phyloP scores from a whole-genome alignment of 2,888 invertebrate genomes.

The Ophion obscuratus region DNA sequence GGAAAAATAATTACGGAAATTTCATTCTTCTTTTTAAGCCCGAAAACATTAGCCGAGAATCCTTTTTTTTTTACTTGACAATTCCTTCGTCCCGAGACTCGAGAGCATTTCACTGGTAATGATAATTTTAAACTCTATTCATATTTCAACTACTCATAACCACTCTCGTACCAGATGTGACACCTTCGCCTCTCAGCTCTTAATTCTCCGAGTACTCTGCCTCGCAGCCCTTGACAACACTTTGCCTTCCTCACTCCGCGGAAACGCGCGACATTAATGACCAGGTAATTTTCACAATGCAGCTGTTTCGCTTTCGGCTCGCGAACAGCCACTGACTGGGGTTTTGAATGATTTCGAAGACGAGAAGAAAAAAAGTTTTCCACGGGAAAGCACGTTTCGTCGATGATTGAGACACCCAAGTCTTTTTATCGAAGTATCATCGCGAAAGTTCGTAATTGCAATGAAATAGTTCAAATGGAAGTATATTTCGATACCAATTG shows the following conservation, averaged over 20 bases:
- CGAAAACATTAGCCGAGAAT: constrained; percentile 51
- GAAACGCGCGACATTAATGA: constrained; percentile 26
- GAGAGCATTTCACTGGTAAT: constrained; percentile 71
- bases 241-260: constrained; percentile 4
- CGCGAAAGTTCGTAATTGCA: not conserved
- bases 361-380: not conserved
- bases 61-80: constrained; percentile 34
- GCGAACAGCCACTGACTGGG: not conserved
- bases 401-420: not conserved
- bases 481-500: no score
- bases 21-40: constrained; percentile 34
- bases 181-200: constrained; percentile 44
- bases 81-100: constrained; percentile 61
- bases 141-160: constrained; percentile 82
- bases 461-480: not conserved
- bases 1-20: constrained; percentile 37
- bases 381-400: not conserved
- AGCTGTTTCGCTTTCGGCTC: not conserved
- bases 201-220: constrained; percentile 49
- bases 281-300: constrained; percentile 7
- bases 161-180: constrained; percentile 67
- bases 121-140: constrained; percentile 82
- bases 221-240: constrained; percentile 67
- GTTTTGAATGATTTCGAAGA: not conserved
- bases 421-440: not conserved